Evolutionary conservation across 1,140 invertebrate species (phyloP), one percentile per base, ranked within the genome.

Genomic region (Fopius arisanus): DNA sequence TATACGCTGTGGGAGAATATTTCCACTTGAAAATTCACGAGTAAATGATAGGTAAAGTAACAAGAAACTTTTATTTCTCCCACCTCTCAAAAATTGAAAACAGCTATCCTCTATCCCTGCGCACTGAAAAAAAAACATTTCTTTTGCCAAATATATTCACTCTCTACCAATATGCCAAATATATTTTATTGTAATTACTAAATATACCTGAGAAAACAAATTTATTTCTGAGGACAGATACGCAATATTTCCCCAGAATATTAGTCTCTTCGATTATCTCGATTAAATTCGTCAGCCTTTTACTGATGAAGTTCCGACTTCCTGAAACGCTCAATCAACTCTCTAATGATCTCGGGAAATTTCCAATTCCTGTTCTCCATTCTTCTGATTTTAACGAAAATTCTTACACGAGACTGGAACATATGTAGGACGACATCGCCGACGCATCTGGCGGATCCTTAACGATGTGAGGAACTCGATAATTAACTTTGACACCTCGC

Each of bases 401-500:
- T 54, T 54, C 33, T 2, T 10, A 2, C 16, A 6, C 1, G 43
- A 48, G 14, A 0, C 16, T 2, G 43, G 7, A 19, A 48, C 43
- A 48, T n/a, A n/a, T 48, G 43, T 48, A n/a, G 12, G 59, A 74
- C 70, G 59, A 33, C 73, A 71, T 78, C 43, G 65, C 73, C 77
- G 70, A 77, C 78, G 70, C 73, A 68, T 43, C 37, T 48, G 40
- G 67, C n/a, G 33, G 28, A 67, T 26, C 14, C n/a, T 26, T 82
- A 83, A 83, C 78, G 77, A 84, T 77, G 84, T 81, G 81, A 82
- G 81, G 83, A 84, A 83, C 77, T 63, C 75, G 78, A 76, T 81
- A 83, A 82, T 84, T 84, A 84, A 84, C 78, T 79, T 82, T 78
- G 78, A 83, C 82, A 83, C 81, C 80, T 83, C 75, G 62, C 67